phyloP scores from a whole-genome alignment of 2,888 invertebrate species.

The Deilephila elpenor region DNA sequence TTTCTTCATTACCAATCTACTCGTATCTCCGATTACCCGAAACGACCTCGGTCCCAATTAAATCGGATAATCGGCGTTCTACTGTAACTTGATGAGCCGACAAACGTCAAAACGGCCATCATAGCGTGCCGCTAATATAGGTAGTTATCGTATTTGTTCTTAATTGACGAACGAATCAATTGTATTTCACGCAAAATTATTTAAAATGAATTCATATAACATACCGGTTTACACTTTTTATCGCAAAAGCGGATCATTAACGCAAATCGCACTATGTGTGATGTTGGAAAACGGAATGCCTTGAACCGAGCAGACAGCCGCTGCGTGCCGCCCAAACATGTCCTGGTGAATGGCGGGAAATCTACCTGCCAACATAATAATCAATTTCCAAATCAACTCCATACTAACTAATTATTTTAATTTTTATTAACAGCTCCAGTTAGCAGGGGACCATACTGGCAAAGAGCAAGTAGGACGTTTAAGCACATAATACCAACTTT shows the following conservation, averaged over 20 bases:
- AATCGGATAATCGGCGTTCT: too few relatives aligned
- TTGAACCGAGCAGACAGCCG: conserved; percentile 87
- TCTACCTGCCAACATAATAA: conserved; percentile 65
- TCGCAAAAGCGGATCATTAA: conserved; percentile 93
- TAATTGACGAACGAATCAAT: too few relatives aligned
- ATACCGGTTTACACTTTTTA: conserved; percentile 87
- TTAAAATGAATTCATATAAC: not conserved
- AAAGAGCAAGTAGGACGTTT: too few relatives aligned
- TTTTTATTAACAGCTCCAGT: too few relatives aligned
- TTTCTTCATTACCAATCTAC: too few relatives aligned
- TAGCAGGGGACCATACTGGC: too few relatives aligned
- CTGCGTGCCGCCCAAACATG: conserved; percentile 64
- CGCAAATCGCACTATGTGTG: conserved; percentile 92
- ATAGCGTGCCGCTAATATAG: too few relatives aligned
- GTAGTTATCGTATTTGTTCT: too few relatives aligned
- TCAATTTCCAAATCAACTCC: not conserved
- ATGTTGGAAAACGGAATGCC: conserved; percentile 94
- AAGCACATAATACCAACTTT: not conserved
- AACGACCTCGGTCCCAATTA: too few relatives aligned
- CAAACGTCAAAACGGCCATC: too few relatives aligned
- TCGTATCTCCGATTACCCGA: too few relatives aligned
- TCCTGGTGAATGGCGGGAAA: conserved; percentile 81
- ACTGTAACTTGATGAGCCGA: too few relatives aligned
- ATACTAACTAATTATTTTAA: not conserved
- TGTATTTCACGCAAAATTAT: not conserved